Percentiles rank a stretch among this genome's conserved stretches.
Evolutionary conservation across 2,888 invertebrate species (phyloP).

Genomic region (Xylocampa areola): DNA sequence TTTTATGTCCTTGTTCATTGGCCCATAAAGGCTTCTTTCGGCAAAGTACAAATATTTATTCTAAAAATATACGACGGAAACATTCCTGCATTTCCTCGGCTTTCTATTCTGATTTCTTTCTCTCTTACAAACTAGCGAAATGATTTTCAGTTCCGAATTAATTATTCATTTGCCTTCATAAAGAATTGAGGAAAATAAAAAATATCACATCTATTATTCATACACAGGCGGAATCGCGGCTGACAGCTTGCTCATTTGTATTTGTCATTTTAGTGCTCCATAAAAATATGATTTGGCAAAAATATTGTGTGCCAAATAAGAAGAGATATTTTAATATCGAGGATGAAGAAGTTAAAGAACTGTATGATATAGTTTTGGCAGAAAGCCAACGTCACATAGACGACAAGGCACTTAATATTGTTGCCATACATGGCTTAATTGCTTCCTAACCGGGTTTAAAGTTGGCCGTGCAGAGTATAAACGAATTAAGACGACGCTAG

Average conservation of each 20-base stretch:
- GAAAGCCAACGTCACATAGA: slow-evolving; percentile 37
- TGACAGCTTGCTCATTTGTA: slow-evolving; percentile 40
- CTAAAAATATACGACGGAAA: slow-evolving; percentile 1
- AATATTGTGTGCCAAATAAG: slow-evolving; percentile 44
- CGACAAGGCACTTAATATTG: slow-evolving; percentile 46
- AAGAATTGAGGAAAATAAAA: slow-evolving; percentile 27
- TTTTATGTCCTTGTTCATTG: slow-evolving; percentile 19
- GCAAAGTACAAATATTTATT: slow-evolving; percentile 13
- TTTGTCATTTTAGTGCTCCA: slow-evolving; percentile 52
- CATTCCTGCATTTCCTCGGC: slow-evolving; percentile 24
- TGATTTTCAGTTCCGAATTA: slow-evolving; percentile 30
- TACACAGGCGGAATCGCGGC: slow-evolving; percentile 34
- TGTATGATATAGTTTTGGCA: slow-evolving; percentile 43
- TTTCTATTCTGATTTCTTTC: background rate
- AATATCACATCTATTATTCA: slow-evolving; percentile 43
- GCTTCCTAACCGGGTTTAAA: slow-evolving; percentile 54
- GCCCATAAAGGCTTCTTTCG: slow-evolving; percentile 1
- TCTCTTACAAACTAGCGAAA: slow-evolving; percentile 19
- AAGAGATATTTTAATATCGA: slow-evolving; percentile 49
- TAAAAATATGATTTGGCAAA: slow-evolving; percentile 54
- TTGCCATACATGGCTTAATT: slow-evolving; percentile 57
- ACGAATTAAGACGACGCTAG: slow-evolving; percentile 48
- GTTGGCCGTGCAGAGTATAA: slow-evolving; percentile 47
- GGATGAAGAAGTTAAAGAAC: slow-evolving; percentile 43
- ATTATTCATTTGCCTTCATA: slow-evolving; percentile 45